Percentiles rank a stretch among this genome's conserved stretches.
Evolutionary conservation across 53 echinoderm and acorn worm genomes (phyloP).

Genomic region (Echinometra lucunter): DNA sequence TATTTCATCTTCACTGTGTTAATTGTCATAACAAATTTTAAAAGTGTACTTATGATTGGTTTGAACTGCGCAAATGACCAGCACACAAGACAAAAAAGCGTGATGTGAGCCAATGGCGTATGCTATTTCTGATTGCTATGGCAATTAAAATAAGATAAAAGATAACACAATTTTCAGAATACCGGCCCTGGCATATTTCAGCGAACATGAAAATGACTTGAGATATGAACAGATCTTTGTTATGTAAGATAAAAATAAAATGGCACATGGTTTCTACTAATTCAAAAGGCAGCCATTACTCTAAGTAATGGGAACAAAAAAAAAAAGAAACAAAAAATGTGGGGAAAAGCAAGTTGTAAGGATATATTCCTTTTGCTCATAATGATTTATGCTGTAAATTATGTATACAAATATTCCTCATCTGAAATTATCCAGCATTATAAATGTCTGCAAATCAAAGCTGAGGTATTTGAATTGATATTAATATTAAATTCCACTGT

Average conservation of each 20-base stretch:
- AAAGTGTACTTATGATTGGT: too few species aligned
- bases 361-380: background rate
- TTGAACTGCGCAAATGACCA: too few species aligned
- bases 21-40: too few species aligned
- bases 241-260: background rate
- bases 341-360: too few species aligned
- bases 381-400: background rate
- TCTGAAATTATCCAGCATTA: background rate
- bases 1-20: too few species aligned
- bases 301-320: background rate
- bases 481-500: constrained; percentile 16
- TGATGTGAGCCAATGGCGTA: too few species aligned
- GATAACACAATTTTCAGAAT: too few species aligned
- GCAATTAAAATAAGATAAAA: too few species aligned
- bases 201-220: background rate
- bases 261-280: background rate
- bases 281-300: background rate
- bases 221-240: background rate
- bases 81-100: too few species aligned
- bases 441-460: background rate
- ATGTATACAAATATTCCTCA: background rate
- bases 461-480: constrained; percentile 3
- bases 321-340: background rate
- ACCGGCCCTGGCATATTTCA: background rate
- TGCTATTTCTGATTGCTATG: too few species aligned